Percentiles rank a stretch among this genome's conserved stretches.
These are phyloP conservation scores for Pantala flavescens DNA, from an alignment of 1,140 invertebrate genomes.

Conservation along the genomic window DNA sequence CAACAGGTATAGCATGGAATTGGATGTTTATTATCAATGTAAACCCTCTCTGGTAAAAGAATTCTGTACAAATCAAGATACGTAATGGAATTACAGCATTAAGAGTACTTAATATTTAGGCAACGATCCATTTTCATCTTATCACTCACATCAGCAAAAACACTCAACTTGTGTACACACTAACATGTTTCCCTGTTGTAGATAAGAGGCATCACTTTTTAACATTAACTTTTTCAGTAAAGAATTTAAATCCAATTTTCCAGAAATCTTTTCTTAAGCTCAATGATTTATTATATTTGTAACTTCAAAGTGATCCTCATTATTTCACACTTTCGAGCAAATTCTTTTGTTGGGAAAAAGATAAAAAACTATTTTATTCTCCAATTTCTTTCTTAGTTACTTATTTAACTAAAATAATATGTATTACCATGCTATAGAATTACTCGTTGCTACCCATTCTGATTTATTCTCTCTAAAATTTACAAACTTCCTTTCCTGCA, in stretches of 20 bases:
- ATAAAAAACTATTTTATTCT: slow-evolving; percentile 11
- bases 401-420: neutral
- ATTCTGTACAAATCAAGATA: slow-evolving; percentile 3
- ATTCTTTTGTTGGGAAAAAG: neutral
- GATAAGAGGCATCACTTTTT: no score
- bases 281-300: neutral
- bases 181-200: neutral
- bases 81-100: neutral
- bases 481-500: neutral
- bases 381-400: neutral
- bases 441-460: neutral
- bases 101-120: neutral
- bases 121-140: no score
- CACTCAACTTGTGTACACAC: neutral
- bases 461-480: neutral
- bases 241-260: no score
- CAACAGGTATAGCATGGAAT: neutral
- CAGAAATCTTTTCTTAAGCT: neutral
- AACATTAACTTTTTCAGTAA: no score
- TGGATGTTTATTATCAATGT: neutral
- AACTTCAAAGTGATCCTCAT: neutral
- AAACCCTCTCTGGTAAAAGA: neutral
- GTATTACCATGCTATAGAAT: neutral
- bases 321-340: neutral
- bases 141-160: neutral